Conservation (phyloP, 2,113 vertebrate genomes). For the Mus spicilegus region DNA sequence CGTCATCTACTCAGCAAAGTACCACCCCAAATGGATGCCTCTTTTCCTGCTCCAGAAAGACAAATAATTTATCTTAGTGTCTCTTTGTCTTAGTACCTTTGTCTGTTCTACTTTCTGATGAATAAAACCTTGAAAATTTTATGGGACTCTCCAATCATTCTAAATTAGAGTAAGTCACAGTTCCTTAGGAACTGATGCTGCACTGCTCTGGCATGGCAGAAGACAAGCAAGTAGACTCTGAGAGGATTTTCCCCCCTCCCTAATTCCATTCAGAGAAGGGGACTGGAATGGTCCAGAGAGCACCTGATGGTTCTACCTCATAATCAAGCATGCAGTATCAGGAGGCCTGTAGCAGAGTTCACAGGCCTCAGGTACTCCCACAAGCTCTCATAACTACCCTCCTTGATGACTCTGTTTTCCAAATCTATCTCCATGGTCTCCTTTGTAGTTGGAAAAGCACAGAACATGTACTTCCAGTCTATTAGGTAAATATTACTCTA, state of each 20-base stretch:
- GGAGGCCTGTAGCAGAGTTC: fast-evolving
- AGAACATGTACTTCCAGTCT: background rate
- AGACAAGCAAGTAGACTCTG: background rate
- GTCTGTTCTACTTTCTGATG: background rate
- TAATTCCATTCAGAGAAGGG: background rate
- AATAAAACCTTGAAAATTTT: background rate
- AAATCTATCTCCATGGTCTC: background rate
- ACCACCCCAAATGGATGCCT: fast-evolving
- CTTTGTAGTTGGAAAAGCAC: background rate
- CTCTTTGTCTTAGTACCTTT: background rate
- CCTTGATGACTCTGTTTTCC: background rate
- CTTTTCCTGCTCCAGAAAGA: background rate
- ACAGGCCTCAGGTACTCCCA: background rate
- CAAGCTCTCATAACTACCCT: fast-evolving
- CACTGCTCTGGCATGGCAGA: background rate
- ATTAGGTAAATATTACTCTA: background rate
- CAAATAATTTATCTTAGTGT: background rate
- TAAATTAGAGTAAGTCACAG: background rate
- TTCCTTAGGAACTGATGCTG: background rate
- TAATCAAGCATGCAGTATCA: background rate
- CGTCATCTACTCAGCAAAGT: fast-evolving
- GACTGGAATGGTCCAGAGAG: too few species aligned
- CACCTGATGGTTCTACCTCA: background rate
- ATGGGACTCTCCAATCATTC: background rate
- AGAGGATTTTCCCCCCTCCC: background rate